phyloP scores from a whole-genome alignment of 2,797 vertebrate species.

The Ptychadena robeensis region DNA sequence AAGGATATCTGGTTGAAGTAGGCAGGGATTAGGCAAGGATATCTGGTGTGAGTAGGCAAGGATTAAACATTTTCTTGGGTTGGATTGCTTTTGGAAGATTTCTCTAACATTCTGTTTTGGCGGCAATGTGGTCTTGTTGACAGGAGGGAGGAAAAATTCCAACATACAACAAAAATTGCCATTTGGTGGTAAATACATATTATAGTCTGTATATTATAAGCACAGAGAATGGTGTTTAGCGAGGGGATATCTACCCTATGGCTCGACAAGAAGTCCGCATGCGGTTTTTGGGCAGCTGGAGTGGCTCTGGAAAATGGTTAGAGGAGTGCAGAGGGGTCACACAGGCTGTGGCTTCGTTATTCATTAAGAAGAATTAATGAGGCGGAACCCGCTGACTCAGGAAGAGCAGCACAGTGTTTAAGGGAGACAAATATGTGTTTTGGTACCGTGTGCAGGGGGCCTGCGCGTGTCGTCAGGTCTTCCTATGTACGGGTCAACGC shows the following conservation, averaged over 20 bases:
- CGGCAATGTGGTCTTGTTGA: too few species aligned
- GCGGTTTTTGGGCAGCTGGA: neutral
- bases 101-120: too few species aligned
- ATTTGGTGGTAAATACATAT: too few species aligned
- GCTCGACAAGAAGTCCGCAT: neutral
- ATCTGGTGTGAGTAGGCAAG: too few species aligned
- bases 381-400: slow-evolving; percentile 56
- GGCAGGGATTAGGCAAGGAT: too few species aligned
- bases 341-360: slow-evolving; percentile 30
- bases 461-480: slow-evolving; percentile 5
- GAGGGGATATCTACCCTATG: neutral
- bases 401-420: slow-evolving; percentile 58
- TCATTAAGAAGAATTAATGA: slow-evolving; percentile 58
- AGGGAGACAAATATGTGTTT: slow-evolving; percentile 58
- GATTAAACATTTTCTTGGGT: too few species aligned
- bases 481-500: neutral
- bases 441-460: slow-evolving; percentile 27
- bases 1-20: too few species aligned
- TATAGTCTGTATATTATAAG: too few species aligned
- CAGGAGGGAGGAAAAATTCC: too few species aligned
- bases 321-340: slow-evolving; percentile 2
- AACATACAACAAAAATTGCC: too few species aligned
- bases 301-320: slow-evolving; percentile 9
- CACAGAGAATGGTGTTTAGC: too few species aligned
- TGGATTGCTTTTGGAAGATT: too few species aligned